Base-by-base conservation (phyloP, 2,888 invertebrate species). In the Oasisia sp. region DNA sequence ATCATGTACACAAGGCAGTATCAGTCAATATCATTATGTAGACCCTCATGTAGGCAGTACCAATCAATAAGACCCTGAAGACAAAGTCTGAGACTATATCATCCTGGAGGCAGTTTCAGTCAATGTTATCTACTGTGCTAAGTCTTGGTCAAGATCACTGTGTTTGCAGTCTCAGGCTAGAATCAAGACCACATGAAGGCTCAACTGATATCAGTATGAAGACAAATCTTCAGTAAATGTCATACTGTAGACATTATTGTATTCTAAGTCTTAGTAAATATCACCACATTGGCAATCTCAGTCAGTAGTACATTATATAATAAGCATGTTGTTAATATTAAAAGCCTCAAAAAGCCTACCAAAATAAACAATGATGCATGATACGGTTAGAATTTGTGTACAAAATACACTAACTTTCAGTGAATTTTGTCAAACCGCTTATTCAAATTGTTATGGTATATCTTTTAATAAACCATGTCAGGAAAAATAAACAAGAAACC, bases 141-240 rank as follows among this genome's bases (percentile, higher is more conserved):
- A 94, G 56, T 93, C 94, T 38, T 93, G 93, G 91, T 93, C 93
- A n/a, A 92, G 91, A 92, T 93, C 94, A 92, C 93, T 93, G 93
- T 93, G 90, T 91, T 19, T 14, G 0, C 74, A 74, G 0, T 14
- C 12, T 56, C 56, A 14, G 1, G 1, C 4, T 56, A 56, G 7
- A 0, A 56, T 56, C 56, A 38, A 1, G 1, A 38, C 38, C 38
- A 2, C 38, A 38, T 38, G 4, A 50, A 50, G 50, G 1, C 50
- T 50, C 50, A 50, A 14, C 14, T 7, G 14, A 50, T 50, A 50
- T 50, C 50, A 50, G 2, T 12, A 9, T 50, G 50, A 50, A 50
- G 9, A 50, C 50, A 50, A 50, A 50, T 9, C 12, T 12, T 50
- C 50, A 50, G 50, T 50, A 1, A 9, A 7, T 50, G 12, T 50